Evolutionary conservation across 2,113 vertebrate genomes (phyloP), one percentile per base, ranked within the genome.

Genomic region (Melanostigma gelatinosum): DNA sequence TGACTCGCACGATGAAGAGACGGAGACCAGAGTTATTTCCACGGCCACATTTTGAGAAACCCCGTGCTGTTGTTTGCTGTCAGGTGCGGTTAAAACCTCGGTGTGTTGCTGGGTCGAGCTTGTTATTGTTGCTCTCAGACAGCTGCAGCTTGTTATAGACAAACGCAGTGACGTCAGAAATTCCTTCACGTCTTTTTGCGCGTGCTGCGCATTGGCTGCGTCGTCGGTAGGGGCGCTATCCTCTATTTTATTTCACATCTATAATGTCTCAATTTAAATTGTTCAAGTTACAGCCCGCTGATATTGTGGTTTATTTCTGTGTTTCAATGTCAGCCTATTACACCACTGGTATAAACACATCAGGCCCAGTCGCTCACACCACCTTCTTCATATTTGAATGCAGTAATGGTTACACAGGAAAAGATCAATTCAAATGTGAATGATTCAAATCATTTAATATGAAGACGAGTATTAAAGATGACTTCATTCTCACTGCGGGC

Each of bases 91-190:
- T 48, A 63, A 8, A 34, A 58, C 62, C 68, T 55, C 54, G n/a
- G 10, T 15, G 3, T 71, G 18, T 0, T 32, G 66, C 83, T 76
- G 79, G 72, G n/a, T 68, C 27, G 22, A 82, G 87, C 87, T 89
- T 95, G 94, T 95, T 96, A 92, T 95, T 95, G 94, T 94, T 94
- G 93, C 93, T 93, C 91, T 89, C 83, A 85, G 91, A 93, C 93
- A 95, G 94, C 94, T 95, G 94, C 95, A 95, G 90, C 92, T 90
- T 85, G 89, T 84, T 94, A 94, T 93, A 95, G 95, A 93, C 94
- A 79, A 85, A 84, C 95, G 90, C 86, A 83, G 68, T 95, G 95
- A 96, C 95, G 94, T 97, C 94, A 94, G 95, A 96, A 95, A 96
- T 95, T 94, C 94, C 95, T 93, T 89, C 91, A 96, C 94, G 95